Base-by-base conservation (phyloP, 1,140 invertebrate genomes). In the Bombus fervidus region DNA sequence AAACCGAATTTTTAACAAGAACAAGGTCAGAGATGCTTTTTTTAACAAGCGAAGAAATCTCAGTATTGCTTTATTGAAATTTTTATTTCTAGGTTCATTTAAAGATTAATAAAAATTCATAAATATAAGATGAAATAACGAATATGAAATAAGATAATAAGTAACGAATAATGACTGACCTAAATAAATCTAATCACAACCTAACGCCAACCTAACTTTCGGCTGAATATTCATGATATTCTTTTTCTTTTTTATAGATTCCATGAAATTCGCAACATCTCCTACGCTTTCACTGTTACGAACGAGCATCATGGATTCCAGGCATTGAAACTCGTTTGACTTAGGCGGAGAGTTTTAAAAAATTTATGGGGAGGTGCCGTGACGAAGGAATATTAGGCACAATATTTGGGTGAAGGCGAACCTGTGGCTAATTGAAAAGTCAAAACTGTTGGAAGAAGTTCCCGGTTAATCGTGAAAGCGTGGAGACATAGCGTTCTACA, bases 361-460 rank as follows among this genome's bases (percentile, higher is more conserved):
- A 78, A 81, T 82, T 72, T 0, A 57, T 3, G 3, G 34, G 25
- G n/a, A 13, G 66, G 25, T 72, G 78, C 64, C 86, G 86, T 92
- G 88, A 91, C 93, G 87, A 92, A 92, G 64, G 43, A 13, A 59
- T 47, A 74, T 87, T 83, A 86, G 87, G 91, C 90, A 92, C 92
- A 94, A 93, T 94, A 94, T 94, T 94, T 94, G 85, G 93, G 92
- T 92, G 93, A 94, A 93, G 92, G 91, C 88, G 78, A 92, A 74
- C 89, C 93, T 93, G 93, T 93, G 93, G 93, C 93, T 93, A 94
- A 94, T 94, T 94, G 93, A 94, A 93, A 93, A 94, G 93, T 94
- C 93, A 94, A 93, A 94, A 93, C 92, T 94, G 68, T 25, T 82
- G 79, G 83, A 81, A 82, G 53, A 59, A 75, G 81, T 82, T 79